Evolutionary conservation across 2,113 vertebrate species (phyloP), one percentile per base, ranked within the genome.

Genomic region (Budorcas taxicolor): DNA sequence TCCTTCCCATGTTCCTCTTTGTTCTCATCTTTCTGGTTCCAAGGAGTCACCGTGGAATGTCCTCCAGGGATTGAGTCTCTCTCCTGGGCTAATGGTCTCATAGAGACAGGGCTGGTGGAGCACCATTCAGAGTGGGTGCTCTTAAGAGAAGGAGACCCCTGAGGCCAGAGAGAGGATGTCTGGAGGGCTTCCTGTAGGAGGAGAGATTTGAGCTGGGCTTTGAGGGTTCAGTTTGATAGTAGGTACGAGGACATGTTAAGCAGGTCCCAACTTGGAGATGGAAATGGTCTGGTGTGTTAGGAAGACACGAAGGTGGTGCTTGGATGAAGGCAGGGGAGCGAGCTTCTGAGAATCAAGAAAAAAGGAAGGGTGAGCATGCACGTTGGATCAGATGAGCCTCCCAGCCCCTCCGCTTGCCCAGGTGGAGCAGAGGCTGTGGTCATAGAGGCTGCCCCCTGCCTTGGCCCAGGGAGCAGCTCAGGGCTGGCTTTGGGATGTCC

Each of bases 11-110:
- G 81, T 25, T 82, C 33, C 33, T n/a, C 33, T 21, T 21, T 9
- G 25, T 43, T 85, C 19, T 2, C 27, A 45, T 17, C 6, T 53
- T 74, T 50, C 47, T 14, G 23, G 45, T 40, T 27, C 43, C 17
- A 1, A 1, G 9, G 36, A 17, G 3, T 47, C 19, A 0, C 19
- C 1, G 0, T 0, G 10, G 67, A 43, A 14, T 45, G 5, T 23
- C 31, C n/a, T 14, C 29, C 31, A 6, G 2, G 67, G 36, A 85
- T 0, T 27, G 31, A 71, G 13, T 29, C 1, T 16, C 19, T 84
- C 23, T 25, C 25, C 64, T 36, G 55, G 87, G 74, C 23, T 52
- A 13, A 6, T 6, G 7, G 12, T 29, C 80, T 55, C 25, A 40
- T 0, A 1, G n/a, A 40, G 29, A 33, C 2, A 5, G 23, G 2